These are phyloP conservation scores for Styela clava DNA, from an alignment of 23 tunicate genomes.

Conservation along the genomic window DNA sequence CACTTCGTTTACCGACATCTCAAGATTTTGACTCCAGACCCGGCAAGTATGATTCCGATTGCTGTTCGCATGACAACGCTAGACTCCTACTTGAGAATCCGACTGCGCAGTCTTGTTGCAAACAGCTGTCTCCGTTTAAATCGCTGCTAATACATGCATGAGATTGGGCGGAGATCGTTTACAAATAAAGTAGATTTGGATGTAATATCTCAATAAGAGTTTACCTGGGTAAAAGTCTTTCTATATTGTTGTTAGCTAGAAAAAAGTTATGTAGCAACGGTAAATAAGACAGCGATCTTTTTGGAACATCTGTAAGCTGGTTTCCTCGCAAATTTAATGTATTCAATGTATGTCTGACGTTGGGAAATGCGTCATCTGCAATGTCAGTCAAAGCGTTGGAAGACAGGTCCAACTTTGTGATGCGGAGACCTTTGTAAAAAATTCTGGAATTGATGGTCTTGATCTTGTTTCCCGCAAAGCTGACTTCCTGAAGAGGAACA, in stretches of 20 bases:
- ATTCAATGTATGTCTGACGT: neutral
- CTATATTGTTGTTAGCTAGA: neutral
- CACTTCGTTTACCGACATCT: no score
- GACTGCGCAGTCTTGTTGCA: no score
- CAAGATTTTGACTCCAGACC: no score
- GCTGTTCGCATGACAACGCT: no score
- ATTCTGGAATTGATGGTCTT: neutral
- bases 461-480: constrained; percentile 4
- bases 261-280: neutral
- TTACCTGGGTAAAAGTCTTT: neutral
- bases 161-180: no score
- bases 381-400: neutral
- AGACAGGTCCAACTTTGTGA: neutral
- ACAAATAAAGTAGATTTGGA: neutral
- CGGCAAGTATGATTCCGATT: no score
- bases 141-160: no score
- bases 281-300: neutral
- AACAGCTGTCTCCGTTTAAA: no score
- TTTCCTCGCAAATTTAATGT: constrained; percentile 2
- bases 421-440: constrained; percentile 4
- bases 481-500: constrained; percentile 3
- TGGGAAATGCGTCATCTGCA: neutral
- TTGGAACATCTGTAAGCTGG: neutral
- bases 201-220: neutral
- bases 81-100: no score